Evolutionary conservation across 2,113 vertebrate genomes (phyloP).

Genomic region (Archocentrus centrarchus): DNA sequence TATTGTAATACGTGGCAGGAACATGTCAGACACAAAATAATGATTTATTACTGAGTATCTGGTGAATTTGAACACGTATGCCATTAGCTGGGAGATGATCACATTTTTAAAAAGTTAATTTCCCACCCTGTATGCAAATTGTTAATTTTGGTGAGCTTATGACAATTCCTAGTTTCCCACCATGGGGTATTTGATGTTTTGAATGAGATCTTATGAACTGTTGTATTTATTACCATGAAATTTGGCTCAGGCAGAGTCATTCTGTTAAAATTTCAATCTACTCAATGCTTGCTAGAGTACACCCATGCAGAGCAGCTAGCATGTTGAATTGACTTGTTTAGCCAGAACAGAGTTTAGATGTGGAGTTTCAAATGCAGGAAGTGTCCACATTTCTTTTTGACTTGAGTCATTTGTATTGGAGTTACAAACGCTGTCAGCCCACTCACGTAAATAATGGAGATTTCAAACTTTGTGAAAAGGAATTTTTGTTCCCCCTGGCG

Average conservation of each 20-base stretch:
- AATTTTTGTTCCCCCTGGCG: not conserved
- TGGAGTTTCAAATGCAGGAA: not conserved
- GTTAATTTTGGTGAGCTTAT: not conserved
- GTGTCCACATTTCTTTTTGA: not conserved
- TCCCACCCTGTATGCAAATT: not conserved
- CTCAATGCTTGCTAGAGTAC: not conserved
- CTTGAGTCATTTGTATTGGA: not conserved
- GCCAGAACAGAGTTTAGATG: not conserved
- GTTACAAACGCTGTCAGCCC: not conserved
- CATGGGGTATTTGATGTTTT: not conserved
- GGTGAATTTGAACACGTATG: constrained; percentile 3
- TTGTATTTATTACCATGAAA: not conserved
- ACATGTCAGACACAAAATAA: not conserved
- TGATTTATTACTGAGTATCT: not conserved
- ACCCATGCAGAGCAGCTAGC: not conserved
- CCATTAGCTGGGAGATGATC: not conserved
- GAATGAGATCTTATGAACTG: not conserved
- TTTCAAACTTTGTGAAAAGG: not conserved
- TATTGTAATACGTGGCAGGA: not conserved
- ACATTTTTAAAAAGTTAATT: not conserved
- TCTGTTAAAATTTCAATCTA: not conserved
- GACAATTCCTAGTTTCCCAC: not conserved
- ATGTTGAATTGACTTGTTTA: not conserved
- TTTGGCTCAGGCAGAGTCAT: not conserved
- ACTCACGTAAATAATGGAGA: not conserved